Evolutionary conservation across 2,797 vertebrate species (phyloP), one percentile per base, ranked within the genome.

Genomic region (Acanthurus lineatus): DNA sequence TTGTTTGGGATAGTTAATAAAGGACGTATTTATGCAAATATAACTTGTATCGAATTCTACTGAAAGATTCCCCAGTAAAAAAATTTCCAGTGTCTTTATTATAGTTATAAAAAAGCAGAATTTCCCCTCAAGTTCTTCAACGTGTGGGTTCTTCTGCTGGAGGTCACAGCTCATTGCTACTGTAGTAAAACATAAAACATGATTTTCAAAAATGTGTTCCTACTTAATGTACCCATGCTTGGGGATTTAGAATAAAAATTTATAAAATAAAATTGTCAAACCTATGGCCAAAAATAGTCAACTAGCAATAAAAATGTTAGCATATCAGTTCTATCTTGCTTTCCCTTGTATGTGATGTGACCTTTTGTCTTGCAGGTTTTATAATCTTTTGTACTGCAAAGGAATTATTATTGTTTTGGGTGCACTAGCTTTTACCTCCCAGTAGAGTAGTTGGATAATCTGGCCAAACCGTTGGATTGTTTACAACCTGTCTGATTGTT

Each of bases 401-500:
- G 45, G 56, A 14, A 32, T 59, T 19, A 3, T 16, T 73, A 4
- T 32, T 63, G 15, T 59, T 22, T 15, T 61, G 14, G 7, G 19
- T 40, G 3, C 3, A 17, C 38, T 65, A 22, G 5, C 19, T 49
- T 25, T 51, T 17, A 49, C 54, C 20, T 51, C 20, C 10, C 47
- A 35, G 60, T 51, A 58, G 65, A 80, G n/a, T 32, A 1, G 57
- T 65, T 8, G 49, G 6, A 45, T 28, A 16, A 45, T 74, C 63
- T 35, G 20, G 25, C 40, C 58, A 48, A 86, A 66, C 9, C 40
- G 12, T 42, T 58, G 52, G 22, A 28, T 58, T 73, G 53, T 71
- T 79, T 73, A 56, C 44, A 63, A 20, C 25, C 51, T 5, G 28
- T 62, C 42, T 35, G 20, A 40, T 48, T 0, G 1, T 14, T 60